A percentile compares a stretch with the other conserved stretches of the same genome.
Conservation (phyloP, 2,888 invertebrate species). For the Palloptera scutellata region DNA sequence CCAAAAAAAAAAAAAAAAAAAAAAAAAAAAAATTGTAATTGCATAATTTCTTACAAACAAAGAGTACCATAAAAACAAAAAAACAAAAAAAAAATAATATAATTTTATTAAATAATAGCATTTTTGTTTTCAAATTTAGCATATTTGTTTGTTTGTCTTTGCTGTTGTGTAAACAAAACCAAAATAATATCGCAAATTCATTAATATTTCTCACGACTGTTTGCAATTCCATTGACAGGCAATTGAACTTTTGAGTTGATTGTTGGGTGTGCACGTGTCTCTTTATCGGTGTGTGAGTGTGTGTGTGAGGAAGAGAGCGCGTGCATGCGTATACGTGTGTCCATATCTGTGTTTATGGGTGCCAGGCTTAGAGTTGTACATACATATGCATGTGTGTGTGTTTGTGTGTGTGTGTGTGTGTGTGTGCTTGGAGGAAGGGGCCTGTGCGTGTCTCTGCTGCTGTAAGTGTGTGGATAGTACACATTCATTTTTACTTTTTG, state of each 20-base stretch:
- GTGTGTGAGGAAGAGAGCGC: constrained; percentile 8
- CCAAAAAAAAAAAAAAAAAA: too few relatives aligned
- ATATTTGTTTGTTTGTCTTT: background rate
- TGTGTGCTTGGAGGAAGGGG: constrained; percentile 31
- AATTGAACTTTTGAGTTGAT: constrained; percentile 32
- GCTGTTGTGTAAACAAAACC: constrained; percentile 18
- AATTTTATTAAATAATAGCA: too few relatives aligned
- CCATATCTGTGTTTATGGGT: background rate
- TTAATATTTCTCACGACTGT: background rate
- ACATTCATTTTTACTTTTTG: too few relatives aligned
- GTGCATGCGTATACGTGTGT: constrained; percentile 15
- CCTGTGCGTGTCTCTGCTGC: too few relatives aligned
- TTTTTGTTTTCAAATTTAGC: too few relatives aligned
- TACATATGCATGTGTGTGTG: constrained; percentile 23
- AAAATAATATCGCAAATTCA: background rate
- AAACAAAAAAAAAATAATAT: too few relatives aligned
- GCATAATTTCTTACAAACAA: too few relatives aligned
- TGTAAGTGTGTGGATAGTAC: too few relatives aligned
- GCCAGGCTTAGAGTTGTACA: too few relatives aligned
- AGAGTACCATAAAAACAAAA: too few relatives aligned
- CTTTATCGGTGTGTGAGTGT: constrained; percentile 17
- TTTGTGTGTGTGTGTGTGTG: constrained; percentile 31
- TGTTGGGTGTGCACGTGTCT: constrained; percentile 29
- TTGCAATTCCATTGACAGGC: background rate
- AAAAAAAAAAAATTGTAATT: too few relatives aligned